phyloP scores from a whole-genome alignment of 2,797 vertebrate species.

The Simalia tracyae region DNA sequence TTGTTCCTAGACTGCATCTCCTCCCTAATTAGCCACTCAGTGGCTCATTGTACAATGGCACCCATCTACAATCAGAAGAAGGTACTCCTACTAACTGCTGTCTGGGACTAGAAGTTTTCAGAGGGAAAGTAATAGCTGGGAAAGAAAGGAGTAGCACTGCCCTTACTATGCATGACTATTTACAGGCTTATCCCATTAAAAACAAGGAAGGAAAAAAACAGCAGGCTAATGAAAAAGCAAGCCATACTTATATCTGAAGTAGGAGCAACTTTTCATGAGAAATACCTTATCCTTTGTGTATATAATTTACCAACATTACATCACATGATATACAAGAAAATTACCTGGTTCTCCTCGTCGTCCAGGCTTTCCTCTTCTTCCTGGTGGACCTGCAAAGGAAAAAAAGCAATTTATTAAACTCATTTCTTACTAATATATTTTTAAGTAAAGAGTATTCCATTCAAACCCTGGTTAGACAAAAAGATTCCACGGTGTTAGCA shows the following conservation, averaged over 20 bases:
- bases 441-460: neutral
- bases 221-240: neutral
- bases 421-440: neutral
- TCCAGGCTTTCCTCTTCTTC: constrained; percentile 84
- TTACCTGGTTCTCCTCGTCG: constrained; percentile 89
- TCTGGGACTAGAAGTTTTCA: neutral
- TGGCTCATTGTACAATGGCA: neutral
- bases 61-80: neutral
- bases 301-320: neutral
- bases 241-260: neutral
- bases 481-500: neutral
- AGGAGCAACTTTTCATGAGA: fast-evolving
- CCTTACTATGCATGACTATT: neutral
- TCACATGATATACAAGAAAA: constrained; percentile 33
- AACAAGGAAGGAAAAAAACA: neutral
- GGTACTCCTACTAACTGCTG: neutral
- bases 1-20: neutral
- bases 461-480: neutral
- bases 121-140: neutral
- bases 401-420: constrained; percentile 6
- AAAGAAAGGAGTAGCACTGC: neutral
- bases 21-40: neutral
- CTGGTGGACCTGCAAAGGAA: constrained; percentile 85
- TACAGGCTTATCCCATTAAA: neutral
- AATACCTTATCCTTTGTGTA: fast-evolving